Evolutionary conservation across 2,888 invertebrate genomes (phyloP).

Genomic region (Fragum whitleyi): DNA sequence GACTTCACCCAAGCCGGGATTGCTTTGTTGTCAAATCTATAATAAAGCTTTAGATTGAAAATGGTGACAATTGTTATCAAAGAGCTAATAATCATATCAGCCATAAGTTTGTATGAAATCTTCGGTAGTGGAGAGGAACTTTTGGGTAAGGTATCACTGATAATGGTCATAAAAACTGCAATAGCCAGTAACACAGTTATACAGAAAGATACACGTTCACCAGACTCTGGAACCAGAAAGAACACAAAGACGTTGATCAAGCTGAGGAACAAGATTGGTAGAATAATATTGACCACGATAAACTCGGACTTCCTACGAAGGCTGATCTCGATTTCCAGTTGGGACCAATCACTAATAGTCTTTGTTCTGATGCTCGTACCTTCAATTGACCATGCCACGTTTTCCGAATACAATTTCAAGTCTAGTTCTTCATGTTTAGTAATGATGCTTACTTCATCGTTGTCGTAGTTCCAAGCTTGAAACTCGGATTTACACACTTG

Average conservation of each 20-base stretch:
- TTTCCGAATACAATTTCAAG: not conserved
- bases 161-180: conserved; percentile 64
- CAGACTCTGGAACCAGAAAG: conserved; percentile 49
- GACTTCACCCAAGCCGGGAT: not conserved
- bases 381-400: not conserved
- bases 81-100: conserved; percentile 63
- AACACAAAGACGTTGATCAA: conserved; percentile 64
- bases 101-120: not conserved
- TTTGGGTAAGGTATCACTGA: not conserved
- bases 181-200: conserved; percentile 66
- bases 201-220: conserved; percentile 51
- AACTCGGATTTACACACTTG: conserved; percentile 43
- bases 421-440: conserved; percentile 1
- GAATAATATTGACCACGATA: conserved; percentile 60
- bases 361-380: not conserved
- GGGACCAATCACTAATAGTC: not conserved
- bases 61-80: conserved; percentile 57
- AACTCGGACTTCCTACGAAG: conserved; percentile 53
- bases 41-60: conserved; percentile 53
- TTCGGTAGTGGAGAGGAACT: not conserved
- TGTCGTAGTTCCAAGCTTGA: conserved; percentile 28
- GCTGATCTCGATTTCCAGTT: not conserved
- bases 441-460: conserved; percentile 32
- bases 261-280: conserved; percentile 63
- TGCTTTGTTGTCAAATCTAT: not conserved